These are phyloP conservation scores for Myotis yumanensis DNA, from an alignment of 2,113 vertebrate genomes.

Conservation along the genomic window DNA sequence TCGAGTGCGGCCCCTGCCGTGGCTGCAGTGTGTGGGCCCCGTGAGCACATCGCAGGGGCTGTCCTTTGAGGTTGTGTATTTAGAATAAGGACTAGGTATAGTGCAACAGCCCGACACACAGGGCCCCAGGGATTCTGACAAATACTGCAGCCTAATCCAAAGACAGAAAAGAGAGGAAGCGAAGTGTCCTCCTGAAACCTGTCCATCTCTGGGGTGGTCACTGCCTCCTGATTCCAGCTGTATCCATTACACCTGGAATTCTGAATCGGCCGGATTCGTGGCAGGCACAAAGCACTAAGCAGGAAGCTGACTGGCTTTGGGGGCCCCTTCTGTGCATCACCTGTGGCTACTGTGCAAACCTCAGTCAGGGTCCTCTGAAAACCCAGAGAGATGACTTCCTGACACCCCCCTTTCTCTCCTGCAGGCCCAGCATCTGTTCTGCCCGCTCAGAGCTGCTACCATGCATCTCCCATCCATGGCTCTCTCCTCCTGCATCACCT, in stretches of 20 bases:
- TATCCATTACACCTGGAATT: not conserved
- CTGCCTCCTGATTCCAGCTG: not conserved
- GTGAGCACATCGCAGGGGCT: fast-evolving
- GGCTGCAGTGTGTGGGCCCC: not conserved
- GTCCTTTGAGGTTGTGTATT: no score
- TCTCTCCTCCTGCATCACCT: not conserved
- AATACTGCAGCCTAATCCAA: not conserved
- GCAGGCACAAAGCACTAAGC: not conserved
- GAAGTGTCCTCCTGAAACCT: not conserved
- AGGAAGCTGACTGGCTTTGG: not conserved
- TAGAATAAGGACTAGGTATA: not conserved
- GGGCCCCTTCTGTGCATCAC: not conserved
- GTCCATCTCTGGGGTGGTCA: not conserved
- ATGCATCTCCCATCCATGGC: fast-evolving
- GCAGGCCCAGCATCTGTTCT: not conserved
- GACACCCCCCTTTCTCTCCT: not conserved
- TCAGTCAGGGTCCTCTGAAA: not conserved
- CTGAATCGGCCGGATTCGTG: not conserved
- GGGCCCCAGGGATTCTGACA: not conserved
- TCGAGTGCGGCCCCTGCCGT: fast-evolving
- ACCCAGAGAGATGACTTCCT: not conserved
- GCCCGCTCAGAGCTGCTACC: not conserved
- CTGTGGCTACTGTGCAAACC: not conserved
- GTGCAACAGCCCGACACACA: not conserved
- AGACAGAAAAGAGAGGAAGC: not conserved